Base-by-base conservation (phyloP, 2,888 invertebrate species). In the Micoletzkya japonica region DNA sequence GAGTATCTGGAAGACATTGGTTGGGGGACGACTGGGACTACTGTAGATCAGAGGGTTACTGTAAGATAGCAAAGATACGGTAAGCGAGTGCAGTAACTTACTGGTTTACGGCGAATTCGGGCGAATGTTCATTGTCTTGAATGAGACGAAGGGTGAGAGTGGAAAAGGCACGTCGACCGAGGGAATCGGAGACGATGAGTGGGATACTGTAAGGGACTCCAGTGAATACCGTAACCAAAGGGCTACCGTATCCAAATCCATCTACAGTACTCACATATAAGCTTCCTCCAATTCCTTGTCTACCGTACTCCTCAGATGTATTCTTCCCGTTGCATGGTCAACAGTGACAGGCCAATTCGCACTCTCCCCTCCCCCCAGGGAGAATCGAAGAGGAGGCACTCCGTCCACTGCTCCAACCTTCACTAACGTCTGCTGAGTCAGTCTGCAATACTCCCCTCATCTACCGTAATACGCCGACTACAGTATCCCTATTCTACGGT, bases 101-200 rank as follows among this genome's bases (percentile, higher is more conserved):
- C 71, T 74, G 70, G 17, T 57, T 44, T 26, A 73, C 71, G 4
- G 76, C 73, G 87, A 97, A 97, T 87, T 93, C 93, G 14, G 97
- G 97, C 34, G 95, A 94, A 88, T 95, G 95, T 87, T 96, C 96
- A 87, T 96, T 95, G 87, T 92, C 92, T 87, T 96, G 95, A 32
- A 76, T 67, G 7, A 83, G 77, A 39, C 72, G 56, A 24, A 83
- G 71, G 2, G 77, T 76, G n/a, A 82, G 58, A 0, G 75, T 78
- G 17, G 80, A 73, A 72, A 84, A 83, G 7, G 82, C 82, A 32
- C 74, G 60, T 32, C 78, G 64, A 6, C 77, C 74, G 17, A 73
- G 69, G 2, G 74, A 71, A 71, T 82, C 82, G 58, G 72, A 71
- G 3, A 74, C 82, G 24, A 77, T 72, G 4, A 82, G 67, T 17